phyloP scores from a whole-genome alignment of 1,140 invertebrate species.

The Aculops lycopersici region DNA sequence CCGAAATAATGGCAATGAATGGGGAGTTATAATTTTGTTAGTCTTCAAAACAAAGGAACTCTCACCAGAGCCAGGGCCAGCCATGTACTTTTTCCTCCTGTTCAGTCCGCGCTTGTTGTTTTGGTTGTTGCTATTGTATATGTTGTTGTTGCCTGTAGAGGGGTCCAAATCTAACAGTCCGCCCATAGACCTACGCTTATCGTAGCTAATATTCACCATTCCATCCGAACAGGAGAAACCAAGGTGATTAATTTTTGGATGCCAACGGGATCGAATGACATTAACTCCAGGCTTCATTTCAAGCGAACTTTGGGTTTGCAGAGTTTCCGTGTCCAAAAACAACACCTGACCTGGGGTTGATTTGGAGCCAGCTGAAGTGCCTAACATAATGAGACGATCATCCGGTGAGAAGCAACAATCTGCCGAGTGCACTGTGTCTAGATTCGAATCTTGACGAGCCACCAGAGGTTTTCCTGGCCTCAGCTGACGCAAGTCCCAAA shows the following conservation, averaged over 20 bases:
- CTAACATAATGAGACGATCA: conserved; percentile 57
- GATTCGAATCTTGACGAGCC: background rate
- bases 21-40: conserved; percentile 21
- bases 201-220: conserved; percentile 57
- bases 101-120: conserved; percentile 74
- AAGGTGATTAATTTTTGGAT: conserved; percentile 83
- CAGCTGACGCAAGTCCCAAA: conserved; percentile 65
- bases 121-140: conserved; percentile 27
- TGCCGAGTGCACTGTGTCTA: conserved; percentile 22
- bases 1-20: conserved; percentile 73
- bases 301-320: conserved; percentile 30
- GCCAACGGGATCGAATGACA: conserved; percentile 67
- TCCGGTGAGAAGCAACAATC: conserved; percentile 79
- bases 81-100: conserved; percentile 26
- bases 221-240: conserved; percentile 74
- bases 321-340: conserved; percentile 46
- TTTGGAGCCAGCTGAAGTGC: conserved; percentile 30
- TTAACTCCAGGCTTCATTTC: conserved; percentile 29
- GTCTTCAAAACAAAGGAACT: conserved; percentile 1
- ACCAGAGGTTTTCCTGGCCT: conserved; percentile 37
- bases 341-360: conserved; percentile 34
- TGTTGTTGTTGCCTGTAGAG: conserved; percentile 37
- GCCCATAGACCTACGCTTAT: conserved; percentile 36
- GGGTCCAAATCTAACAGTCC: conserved; percentile 66
- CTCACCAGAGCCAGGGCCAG: background rate